A percentile compares a stretch with the other conserved stretches of the same genome.
phyloP scores from a whole-genome alignment of 1,140 invertebrate species.

The Cyphomyrmex costatus region DNA sequence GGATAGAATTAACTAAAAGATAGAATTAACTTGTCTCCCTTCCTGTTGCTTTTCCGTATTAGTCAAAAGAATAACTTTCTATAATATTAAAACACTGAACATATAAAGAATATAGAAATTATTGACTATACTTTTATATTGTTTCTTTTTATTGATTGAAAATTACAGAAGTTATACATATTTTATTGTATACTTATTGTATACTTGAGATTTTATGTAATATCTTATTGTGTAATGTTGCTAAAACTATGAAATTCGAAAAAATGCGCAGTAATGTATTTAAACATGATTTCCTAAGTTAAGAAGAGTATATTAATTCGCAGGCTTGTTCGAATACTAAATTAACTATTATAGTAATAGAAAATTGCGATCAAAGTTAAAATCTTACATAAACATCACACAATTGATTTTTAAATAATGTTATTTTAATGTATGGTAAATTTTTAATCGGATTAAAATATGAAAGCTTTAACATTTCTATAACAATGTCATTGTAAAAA shows the following conservation, averaged over 20 bases:
- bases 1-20: constrained; percentile 1
- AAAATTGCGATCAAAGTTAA: no score
- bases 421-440: no score
- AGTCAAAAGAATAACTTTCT: not conserved
- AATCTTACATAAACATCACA: no score
- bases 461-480: no score
- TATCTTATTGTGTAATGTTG: not conserved
- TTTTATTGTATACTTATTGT: not conserved
- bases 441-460: no score
- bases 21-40: constrained; percentile 1
- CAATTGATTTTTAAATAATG: no score
- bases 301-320: constrained; percentile 2
- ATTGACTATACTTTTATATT: not conserved
- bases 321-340: not conserved
- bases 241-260: not conserved
- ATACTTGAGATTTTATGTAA: not conserved
- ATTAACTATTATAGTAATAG: not conserved
- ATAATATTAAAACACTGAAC: constrained; percentile 10
- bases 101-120: not conserved
- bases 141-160: not conserved
- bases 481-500: not conserved
- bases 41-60: not conserved
- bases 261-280: not conserved
- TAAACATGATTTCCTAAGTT: not conserved
- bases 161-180: not conserved